phyloP scores from a whole-genome alignment of 2,113 vertebrate genomes.

The Acrocephalus kingi region DNA sequence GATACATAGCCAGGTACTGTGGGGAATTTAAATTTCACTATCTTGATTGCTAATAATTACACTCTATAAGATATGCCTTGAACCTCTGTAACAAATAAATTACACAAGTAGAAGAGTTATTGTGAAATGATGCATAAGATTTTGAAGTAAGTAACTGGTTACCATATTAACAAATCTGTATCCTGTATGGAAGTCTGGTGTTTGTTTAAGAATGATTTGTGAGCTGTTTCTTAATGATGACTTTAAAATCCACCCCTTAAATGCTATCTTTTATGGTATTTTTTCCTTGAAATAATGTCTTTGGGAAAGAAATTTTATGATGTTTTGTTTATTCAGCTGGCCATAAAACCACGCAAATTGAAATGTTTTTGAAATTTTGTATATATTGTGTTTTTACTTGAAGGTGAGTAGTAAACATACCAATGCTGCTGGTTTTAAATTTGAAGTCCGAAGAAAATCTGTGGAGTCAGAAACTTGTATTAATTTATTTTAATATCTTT shows the following conservation, averaged over 20 bases:
- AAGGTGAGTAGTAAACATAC: neutral
- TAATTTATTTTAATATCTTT: neutral
- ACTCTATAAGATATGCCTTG: neutral
- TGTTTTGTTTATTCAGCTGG: neutral
- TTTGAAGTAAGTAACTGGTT: neutral
- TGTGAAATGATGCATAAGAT: neutral
- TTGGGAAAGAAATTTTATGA: neutral
- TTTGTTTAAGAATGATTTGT: neutral
- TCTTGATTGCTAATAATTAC: neutral
- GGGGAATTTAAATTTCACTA: neutral
- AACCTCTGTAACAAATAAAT: neutral
- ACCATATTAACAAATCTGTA: neutral
- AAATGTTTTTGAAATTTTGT: neutral
- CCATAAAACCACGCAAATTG: neutral
- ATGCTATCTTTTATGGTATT: neutral
- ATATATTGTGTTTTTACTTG: neutral
- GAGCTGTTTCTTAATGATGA: neutral
- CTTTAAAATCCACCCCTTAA: neutral
- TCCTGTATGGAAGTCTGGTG: neutral
- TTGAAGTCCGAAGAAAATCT: neutral
- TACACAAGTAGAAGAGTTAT: neutral
- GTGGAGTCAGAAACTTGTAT: neutral
- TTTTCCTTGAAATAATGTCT: neutral
- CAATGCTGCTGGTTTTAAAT: accelerated
- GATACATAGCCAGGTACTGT: constrained; percentile 98